phyloP scores from a whole-genome alignment of 2,113 vertebrate genomes.

The Lycocorax pyrrhopterus region DNA sequence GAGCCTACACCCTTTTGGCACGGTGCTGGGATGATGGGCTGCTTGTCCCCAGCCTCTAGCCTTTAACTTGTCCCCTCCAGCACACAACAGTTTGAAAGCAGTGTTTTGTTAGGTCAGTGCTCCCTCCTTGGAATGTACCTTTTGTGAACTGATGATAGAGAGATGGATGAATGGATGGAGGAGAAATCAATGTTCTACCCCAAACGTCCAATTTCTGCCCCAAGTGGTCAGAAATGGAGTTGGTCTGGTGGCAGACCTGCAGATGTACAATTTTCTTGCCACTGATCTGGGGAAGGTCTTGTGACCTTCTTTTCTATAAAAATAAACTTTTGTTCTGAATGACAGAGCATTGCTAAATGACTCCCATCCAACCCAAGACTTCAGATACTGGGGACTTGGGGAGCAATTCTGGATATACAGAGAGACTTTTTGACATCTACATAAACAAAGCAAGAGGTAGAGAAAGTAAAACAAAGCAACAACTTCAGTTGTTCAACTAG shows the following conservation, averaged over 20 bases:
- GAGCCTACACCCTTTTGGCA: not conserved
- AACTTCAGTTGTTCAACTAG: not conserved
- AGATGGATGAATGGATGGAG: not conserved
- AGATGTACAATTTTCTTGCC: not conserved
- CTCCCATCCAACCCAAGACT: not conserved
- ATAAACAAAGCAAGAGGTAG: not conserved
- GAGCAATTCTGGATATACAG: not conserved
- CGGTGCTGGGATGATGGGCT: not conserved
- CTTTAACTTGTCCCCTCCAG: not conserved
- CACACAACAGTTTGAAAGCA: not conserved
- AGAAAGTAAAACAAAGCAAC: not conserved
- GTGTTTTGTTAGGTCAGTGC: not conserved
- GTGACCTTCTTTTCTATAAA: not conserved
- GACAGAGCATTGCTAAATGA: not conserved
- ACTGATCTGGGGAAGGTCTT: not conserved
- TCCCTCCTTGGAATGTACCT: not conserved
- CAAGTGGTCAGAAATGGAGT: not conserved
- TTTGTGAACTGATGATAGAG: accelerated
- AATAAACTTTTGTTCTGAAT: not conserved
- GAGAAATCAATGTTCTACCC: not conserved
- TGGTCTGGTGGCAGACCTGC: not conserved
- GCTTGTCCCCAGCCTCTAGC: not conserved
- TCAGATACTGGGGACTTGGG: not conserved
- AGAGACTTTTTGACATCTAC: not conserved
- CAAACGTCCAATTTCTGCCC: not conserved